Evolutionary conservation across 2,113 vertebrate genomes (phyloP), one percentile per base, ranked within the genome.

Genomic region (Dromaius novaehollandiae): DNA sequence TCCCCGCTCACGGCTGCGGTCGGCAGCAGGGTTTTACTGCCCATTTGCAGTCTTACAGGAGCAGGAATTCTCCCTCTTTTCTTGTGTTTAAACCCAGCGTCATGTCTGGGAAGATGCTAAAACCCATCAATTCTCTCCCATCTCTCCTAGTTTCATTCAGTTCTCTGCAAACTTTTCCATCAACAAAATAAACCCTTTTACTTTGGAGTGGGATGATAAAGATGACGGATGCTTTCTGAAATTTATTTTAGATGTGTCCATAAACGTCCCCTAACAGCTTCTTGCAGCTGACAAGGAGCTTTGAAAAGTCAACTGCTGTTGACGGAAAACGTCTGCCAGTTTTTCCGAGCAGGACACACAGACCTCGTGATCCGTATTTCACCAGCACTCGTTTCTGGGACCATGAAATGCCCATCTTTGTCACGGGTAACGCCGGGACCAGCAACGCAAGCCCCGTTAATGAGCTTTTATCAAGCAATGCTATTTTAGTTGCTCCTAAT

Each of bases 191-290:
- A 82, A 28, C 68, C 88, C 80, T 81, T 93, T 77, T 63, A 26
- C 78, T 93, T 84, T 78, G 78, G 28, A 79, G 88, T 93, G 91
- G 87, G 78, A 76, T 71, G 91, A 38, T 38, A 38, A 8, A 38
- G 38, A 38, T 81, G 93, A 95, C 14, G 71, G 94, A 96, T 89
- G 91, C 68, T 64, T 88, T 94, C 12, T 78, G 79, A 68, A 95
- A 92, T 68, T 84, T 58, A 90, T 96, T 96, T 95, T 80, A 4
- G 3, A 64, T 53, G 55, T 40, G 80, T 70, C 94, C 92, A 88
- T 90, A 88, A 93, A 88, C 91, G 92, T 86, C 91, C 91, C 91
- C 93, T 88, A 88, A 94, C 56, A 91, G 93, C 91, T 93, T 55
- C 63, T 89, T 89, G 69, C 89, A 95, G 95, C 89, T 88, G 91